Percentiles rank a stretch among this genome's conserved stretches.
Conservation (phyloP, 2,113 vertebrate genomes). For the Orthonyx spaldingii region DNA sequence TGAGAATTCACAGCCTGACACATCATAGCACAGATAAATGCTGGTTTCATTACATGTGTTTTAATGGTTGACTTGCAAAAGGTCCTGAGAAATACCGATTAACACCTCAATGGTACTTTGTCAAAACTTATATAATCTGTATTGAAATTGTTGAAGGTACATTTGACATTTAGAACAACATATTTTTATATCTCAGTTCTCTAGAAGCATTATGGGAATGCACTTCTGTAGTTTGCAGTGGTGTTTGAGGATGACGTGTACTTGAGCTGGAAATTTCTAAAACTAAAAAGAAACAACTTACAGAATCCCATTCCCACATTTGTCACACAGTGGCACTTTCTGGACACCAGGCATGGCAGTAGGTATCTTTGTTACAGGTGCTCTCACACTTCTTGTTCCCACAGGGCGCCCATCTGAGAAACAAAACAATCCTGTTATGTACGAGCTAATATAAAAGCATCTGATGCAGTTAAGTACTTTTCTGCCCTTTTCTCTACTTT, state of each 20-base stretch:
- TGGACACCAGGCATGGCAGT: conserved; percentile 78
- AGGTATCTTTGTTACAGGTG: conserved; percentile 80
- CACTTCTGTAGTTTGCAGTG: background rate
- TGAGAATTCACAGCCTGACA: background rate
- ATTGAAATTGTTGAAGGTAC: background rate
- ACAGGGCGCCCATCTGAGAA: conserved; percentile 83
- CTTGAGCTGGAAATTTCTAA: background rate
- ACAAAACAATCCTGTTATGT: conserved; percentile 9
- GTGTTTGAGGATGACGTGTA: background rate
- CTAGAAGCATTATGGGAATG: background rate
- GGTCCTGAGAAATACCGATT: background rate
- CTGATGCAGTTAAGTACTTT: background rate
- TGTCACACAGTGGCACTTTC: conserved; percentile 93
- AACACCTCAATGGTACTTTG: background rate
- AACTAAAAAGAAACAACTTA: conserved; percentile 70
- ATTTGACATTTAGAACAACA: background rate
- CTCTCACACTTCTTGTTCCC: conserved; percentile 86
- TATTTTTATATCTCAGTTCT: background rate
- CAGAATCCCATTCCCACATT: conserved; percentile 95
- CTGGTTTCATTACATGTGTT: background rate
- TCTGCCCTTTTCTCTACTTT: background rate
- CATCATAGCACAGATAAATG: background rate
- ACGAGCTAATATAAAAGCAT: background rate
- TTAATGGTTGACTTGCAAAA: background rate
- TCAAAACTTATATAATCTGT: background rate